phyloP scores from a whole-genome alignment of 1,140 invertebrate species.

The Ladona fulva region DNA sequence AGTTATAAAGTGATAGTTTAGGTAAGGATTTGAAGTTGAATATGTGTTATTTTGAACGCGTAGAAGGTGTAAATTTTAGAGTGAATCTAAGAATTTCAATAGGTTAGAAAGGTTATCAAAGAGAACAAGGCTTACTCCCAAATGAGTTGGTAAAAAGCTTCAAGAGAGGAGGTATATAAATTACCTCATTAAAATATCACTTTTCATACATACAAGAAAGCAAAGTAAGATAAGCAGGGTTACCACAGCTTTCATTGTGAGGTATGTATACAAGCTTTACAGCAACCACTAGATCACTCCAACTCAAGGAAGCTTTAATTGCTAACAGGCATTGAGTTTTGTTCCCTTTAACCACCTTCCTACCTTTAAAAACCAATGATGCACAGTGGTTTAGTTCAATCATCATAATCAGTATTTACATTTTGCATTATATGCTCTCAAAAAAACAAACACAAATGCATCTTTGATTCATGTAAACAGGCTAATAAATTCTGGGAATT shows the following conservation, averaged over 20 bases:
- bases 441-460: not conserved
- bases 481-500: conserved; percentile 12
- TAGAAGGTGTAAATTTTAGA: not conserved
- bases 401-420: not conserved
- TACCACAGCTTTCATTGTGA: not conserved
- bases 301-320: not conserved
- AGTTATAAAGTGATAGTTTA: not conserved
- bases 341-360: conserved; percentile 7
- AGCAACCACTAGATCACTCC: not conserved
- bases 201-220: not conserved
- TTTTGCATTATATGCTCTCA: not conserved
- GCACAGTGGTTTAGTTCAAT: conserved; percentile 5
- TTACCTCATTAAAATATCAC: not conserved
- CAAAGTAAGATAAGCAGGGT: not conserved
- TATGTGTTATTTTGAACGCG: not conserved
- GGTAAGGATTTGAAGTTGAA: not conserved
- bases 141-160: not conserved
- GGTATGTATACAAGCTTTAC: not conserved
- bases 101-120: conserved; percentile 1
- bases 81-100: not conserved
- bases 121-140: not conserved
- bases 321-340: not conserved
- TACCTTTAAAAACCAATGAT: not conserved
- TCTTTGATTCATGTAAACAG: not conserved
- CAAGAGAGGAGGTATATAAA: not conserved